phyloP scores from a whole-genome alignment of 2,113 vertebrate genomes.

The Dicrurus megarhynchus region DNA sequence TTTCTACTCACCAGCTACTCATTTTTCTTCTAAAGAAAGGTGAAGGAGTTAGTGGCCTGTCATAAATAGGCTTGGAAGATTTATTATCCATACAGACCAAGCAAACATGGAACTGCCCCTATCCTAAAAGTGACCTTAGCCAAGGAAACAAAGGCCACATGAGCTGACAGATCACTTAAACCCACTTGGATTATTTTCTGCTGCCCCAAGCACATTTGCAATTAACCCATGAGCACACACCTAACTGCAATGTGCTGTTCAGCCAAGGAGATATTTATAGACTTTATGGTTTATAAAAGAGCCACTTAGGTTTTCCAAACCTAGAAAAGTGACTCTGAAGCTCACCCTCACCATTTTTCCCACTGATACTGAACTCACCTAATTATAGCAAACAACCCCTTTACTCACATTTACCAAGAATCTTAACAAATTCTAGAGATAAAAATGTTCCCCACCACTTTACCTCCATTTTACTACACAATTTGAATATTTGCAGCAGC shows the following conservation, averaged over 20 bases:
- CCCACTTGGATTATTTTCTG: background rate
- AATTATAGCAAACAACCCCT: background rate
- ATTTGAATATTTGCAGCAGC: background rate
- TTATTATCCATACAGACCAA: background rate
- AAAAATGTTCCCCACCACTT: background rate
- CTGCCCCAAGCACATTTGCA: conserved; percentile 18
- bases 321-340: background rate
- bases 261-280: background rate
- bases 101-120: background rate
- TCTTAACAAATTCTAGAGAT: background rate
- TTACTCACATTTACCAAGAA: background rate
- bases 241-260: background rate
- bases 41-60: background rate
- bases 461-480: background rate
- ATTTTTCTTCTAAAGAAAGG: background rate
- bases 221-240: background rate
- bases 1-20: background rate
- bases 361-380: background rate
- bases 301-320: background rate
- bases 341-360: background rate
- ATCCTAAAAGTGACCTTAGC: background rate
- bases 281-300: background rate
- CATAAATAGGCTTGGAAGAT: background rate
- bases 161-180: background rate
- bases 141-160: conserved; percentile 2